Evolutionary conservation across 2,113 vertebrate genomes (phyloP).

Genomic region (Micromys minutus): DNA sequence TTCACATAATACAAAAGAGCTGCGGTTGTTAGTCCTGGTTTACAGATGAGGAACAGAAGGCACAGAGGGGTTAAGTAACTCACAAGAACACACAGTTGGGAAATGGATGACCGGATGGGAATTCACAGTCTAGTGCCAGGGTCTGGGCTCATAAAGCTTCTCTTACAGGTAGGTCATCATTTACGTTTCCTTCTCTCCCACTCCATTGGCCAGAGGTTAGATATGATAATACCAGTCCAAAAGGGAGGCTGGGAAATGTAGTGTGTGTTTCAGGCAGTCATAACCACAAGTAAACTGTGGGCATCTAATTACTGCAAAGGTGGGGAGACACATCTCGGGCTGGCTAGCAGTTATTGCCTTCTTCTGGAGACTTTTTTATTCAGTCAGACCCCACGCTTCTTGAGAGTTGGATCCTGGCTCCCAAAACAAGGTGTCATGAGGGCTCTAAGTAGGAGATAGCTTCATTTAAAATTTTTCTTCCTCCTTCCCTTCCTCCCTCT

Average conservation of each 20-base stretch:
- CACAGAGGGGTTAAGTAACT: constrained; percentile 40
- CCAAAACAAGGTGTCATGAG: not conserved
- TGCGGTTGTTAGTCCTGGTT: not conserved
- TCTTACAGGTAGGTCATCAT: not conserved
- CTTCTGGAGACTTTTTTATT: not conserved
- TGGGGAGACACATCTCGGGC: not conserved
- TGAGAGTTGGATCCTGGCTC: not conserved
- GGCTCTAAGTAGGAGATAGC: not conserved
- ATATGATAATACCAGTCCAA: not conserved
- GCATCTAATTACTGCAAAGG: not conserved
- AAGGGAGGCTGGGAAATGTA: constrained; percentile 26
- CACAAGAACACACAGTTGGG: constrained; percentile 20
- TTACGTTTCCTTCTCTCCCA: not conserved
- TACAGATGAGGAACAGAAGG: constrained; percentile 4
- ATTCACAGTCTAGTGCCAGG: not conserved
- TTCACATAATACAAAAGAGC: not conserved
- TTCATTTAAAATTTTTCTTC: not conserved
- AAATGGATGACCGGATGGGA: not conserved
- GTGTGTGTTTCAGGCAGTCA: not conserved
- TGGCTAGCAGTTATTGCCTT: not conserved
- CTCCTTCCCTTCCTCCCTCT: not conserved
- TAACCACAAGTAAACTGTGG: not conserved
- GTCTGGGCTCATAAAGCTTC: not conserved
- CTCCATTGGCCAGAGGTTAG: not conserved
- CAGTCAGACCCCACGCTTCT: not conserved